Percentiles rank a stretch among this genome's conserved stretches.
Conservation (phyloP, 2,888 invertebrate species). For the Acanthosepion lycidas region DNA sequence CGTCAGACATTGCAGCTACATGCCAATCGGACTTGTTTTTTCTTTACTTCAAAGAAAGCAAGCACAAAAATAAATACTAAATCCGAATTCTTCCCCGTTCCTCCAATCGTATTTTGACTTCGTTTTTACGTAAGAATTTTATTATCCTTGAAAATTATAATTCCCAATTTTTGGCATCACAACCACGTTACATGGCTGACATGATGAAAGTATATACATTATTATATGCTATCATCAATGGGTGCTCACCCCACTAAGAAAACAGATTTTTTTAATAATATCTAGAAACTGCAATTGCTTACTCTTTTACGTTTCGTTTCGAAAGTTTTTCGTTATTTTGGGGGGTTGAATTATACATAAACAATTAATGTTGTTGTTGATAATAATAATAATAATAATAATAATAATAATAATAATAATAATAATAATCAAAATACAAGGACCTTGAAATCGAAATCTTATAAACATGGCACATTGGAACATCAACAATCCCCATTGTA, state of each 20-base stretch:
- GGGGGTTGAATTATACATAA: too few species aligned
- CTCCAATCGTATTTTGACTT: background rate
- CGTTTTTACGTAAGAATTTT: background rate
- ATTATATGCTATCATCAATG: background rate
- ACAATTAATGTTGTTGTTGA: too few species aligned
- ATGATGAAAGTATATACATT: background rate
- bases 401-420: too few species aligned
- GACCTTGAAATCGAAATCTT: too few species aligned
- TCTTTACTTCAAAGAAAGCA: background rate
- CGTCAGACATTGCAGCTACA: background rate
- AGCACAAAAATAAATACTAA: background rate
- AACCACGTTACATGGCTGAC: background rate
- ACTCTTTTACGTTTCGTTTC: too few species aligned
- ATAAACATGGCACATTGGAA: too few species aligned
- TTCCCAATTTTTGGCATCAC: background rate
- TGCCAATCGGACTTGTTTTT: background rate
- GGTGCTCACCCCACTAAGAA: background rate
- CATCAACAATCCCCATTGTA: too few species aligned
- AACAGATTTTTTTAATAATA: background rate
- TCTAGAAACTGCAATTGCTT: background rate
- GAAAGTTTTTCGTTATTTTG: too few species aligned
- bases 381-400: too few species aligned
- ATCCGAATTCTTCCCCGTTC: background rate
- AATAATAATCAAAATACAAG: too few species aligned
- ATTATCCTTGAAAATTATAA: background rate